Percentiles rank a stretch among this genome's conserved stretches.
These are phyloP conservation scores for Callithrix jacchus DNA, from an alignment of 2,113 vertebrate genomes.

Conservation along the genomic window DNA sequence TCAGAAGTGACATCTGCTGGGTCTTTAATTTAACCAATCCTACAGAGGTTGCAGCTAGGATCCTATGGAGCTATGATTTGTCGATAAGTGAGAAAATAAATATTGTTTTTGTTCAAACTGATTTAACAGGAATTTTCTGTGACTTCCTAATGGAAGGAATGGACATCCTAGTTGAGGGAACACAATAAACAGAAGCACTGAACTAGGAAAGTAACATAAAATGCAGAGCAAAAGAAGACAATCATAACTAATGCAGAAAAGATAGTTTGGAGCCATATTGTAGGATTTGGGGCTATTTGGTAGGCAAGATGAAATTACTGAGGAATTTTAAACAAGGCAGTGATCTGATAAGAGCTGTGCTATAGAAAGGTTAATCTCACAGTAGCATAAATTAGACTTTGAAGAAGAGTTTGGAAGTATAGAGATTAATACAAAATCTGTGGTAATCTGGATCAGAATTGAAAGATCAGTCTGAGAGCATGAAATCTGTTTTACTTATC, in stretches of 20 bases:
- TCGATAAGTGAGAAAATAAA: slow-evolving; percentile 8
- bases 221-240: neutral
- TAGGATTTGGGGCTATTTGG: neutral
- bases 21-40: slow-evolving; percentile 8
- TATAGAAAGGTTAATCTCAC: slow-evolving; percentile 4
- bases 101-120: slow-evolving; percentile 17
- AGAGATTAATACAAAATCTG: neutral
- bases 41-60: neutral
- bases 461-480: neutral
- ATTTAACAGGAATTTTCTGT: neutral
- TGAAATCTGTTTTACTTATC: neutral
- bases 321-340: neutral
- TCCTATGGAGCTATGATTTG: neutral
- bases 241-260: neutral
- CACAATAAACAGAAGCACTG: neutral
- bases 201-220: neutral
- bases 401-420: neutral
- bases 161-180: neutral
- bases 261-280: neutral
- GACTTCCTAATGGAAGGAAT: neutral
- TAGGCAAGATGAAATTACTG: neutral
- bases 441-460: neutral
- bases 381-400: neutral
- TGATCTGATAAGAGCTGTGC: neutral
- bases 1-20: neutral